Conservation (phyloP, 2,888 invertebrate species). For the Rhamnusium bicolor region DNA sequence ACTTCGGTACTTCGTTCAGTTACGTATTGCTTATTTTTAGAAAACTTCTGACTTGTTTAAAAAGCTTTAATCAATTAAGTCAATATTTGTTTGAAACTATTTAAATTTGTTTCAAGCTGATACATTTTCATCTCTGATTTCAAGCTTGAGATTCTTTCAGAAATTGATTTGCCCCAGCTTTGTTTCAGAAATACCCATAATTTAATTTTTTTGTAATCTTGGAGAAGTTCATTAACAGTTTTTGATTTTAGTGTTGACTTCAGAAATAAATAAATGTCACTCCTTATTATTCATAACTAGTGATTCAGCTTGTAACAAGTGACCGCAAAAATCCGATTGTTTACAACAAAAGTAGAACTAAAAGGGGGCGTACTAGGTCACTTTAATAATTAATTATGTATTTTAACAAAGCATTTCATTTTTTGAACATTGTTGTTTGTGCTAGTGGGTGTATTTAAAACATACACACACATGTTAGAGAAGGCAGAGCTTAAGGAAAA, state of each 20-base stretch:
- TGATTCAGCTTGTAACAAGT: neutral
- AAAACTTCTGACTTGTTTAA: too few species aligned
- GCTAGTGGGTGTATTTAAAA: neutral
- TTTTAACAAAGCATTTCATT: neutral
- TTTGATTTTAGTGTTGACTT: neutral
- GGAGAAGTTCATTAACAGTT: neutral
- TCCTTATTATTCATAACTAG: neutral
- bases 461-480: neutral
- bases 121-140: too few species aligned
- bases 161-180: too few species aligned
- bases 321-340: constrained; percentile 15
- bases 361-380: constrained; percentile 16
- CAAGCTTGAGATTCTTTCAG: too few species aligned
- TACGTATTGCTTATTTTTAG: too few species aligned
- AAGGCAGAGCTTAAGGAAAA: neutral
- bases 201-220: too few species aligned
- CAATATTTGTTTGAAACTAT: too few species aligned
- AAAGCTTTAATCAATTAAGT: too few species aligned
- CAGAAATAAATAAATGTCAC: neutral
- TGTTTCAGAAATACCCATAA: too few species aligned
- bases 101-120: too few species aligned
- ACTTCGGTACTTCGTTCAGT: too few species aligned
- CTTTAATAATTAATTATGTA: neutral
- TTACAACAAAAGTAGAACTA: constrained; percentile 8
- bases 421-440: neutral